Conservation (phyloP, 2,888 invertebrate genomes). For the Chydorus sphaericus region DNA sequence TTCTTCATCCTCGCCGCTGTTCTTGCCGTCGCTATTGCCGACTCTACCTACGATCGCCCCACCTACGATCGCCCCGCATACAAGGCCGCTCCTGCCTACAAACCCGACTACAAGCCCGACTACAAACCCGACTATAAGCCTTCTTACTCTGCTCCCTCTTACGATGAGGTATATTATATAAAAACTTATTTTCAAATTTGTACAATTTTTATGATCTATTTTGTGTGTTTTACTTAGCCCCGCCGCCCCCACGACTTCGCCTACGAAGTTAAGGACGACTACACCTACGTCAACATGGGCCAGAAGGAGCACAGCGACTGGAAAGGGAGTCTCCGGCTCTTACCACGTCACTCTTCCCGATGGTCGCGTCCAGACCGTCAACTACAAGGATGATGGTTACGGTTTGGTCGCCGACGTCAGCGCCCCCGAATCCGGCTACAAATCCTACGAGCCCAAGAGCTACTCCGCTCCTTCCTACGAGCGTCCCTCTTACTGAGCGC, state of each 20-base stretch:
- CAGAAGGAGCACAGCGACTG: constrained; percentile 4
- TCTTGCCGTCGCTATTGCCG: neutral
- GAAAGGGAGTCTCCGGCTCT: constrained; percentile 13
- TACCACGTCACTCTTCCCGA: constrained; percentile 14
- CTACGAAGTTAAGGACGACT: neutral
- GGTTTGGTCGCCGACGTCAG: neutral
- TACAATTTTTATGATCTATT: too few relatives aligned
- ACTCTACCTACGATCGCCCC: neutral
- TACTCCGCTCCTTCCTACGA: neutral
- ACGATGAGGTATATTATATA: too few relatives aligned
- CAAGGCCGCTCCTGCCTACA: too few relatives aligned
- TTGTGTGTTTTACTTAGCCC: too few relatives aligned
- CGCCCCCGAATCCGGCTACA: neutral
- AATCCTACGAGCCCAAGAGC: too few relatives aligned
- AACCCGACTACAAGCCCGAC: too few relatives aligned
- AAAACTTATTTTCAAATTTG: too few relatives aligned
- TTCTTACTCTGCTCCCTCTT: too few relatives aligned
- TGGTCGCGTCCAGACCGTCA: constrained; percentile 16
- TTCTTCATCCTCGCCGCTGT: neutral
- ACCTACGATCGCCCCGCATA: too few relatives aligned
- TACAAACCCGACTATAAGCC: too few relatives aligned
- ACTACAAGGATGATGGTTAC: neutral
- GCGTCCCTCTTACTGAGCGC: neutral
- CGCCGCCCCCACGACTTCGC: neutral
- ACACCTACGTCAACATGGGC: neutral